phyloP scores from a whole-genome alignment of 2,113 vertebrate species.

The Leucosticte australis region DNA sequence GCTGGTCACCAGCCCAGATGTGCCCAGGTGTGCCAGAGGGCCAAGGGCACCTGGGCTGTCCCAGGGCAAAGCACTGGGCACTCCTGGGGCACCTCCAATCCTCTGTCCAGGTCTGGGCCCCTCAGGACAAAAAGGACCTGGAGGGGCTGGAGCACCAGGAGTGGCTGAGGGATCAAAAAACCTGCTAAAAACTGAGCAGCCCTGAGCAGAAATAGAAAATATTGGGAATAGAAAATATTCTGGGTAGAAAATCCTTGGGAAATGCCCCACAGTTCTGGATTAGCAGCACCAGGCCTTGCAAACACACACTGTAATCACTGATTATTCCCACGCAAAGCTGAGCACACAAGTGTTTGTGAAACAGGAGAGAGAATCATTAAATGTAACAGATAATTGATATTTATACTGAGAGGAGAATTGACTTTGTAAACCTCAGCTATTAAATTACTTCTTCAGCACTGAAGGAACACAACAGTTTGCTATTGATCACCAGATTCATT shows the following conservation, averaged over 20 bases:
- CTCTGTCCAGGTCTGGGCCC: not conserved
- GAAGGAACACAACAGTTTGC: not conserved
- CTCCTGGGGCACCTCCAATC: not conserved
- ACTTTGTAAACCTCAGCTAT: slow-evolving; percentile 63
- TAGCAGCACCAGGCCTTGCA: not conserved
- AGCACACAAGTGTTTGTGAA: not conserved
- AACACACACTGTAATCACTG: not conserved
- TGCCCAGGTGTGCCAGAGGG: not conserved
- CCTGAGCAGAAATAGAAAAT: too few relatives aligned
- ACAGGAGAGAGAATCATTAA: slow-evolving; percentile 50
- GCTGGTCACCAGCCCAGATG: not conserved
- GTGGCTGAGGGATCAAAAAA: not conserved
- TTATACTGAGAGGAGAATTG: slow-evolving; percentile 48
- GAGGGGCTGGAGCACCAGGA: not conserved
- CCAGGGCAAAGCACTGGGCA: not conserved
- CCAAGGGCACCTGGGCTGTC: not conserved
- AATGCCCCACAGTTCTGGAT: not conserved
- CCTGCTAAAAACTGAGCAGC: not conserved
- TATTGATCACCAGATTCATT: slow-evolving; percentile 63
- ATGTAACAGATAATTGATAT: slow-evolving; percentile 57
- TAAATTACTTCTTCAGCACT: slow-evolving; percentile 46
- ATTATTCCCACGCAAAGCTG: not conserved
- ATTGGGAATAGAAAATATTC: too few relatives aligned
- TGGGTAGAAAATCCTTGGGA: not conserved
- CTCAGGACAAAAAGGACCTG: not conserved